Base-by-base conservation (phyloP, 2,888 invertebrate genomes). In the Eurois occulta region DNA sequence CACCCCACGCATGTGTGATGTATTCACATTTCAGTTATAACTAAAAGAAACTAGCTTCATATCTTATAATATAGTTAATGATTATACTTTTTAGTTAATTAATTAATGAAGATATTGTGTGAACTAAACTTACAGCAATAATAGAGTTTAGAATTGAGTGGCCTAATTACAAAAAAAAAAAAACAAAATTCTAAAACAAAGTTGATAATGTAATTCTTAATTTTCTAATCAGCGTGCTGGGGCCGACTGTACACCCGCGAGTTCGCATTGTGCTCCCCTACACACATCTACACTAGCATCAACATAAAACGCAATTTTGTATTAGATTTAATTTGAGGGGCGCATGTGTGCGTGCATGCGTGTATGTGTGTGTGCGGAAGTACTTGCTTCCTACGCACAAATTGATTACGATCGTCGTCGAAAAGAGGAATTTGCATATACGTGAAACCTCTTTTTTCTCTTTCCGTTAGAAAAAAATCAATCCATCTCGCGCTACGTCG, bases 251-350 rank as follows among this genome's bases (percentile, higher is more conserved):
- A 96, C 96, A 75, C 86, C 88, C 93, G 93, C 93, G 93, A 93
- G 93, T 91, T 95, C 94, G 93, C 94, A 96, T 95, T 95, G 96
- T 96, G 92, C 93, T 90, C 94, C 94, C 91, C 93, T 92, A 94
- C 95, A 94, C 96, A 95, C 96, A 95, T 95, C 92, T 91, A 92
- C 94, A 93, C 95, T 94, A 95, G 94, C 95, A 93, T 89, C 94
- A 95, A 96, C 95, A 95, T 96, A 96, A 96, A 96, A 96, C 96
- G 96, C 96, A 96, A 96, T 96, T 96, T 96, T 96, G 96, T 96
- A 96, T 96, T 96, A 96, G 96, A 96, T 96, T 96, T 96, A 96
- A 96, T 96, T 96, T 96, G 96, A 93, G 92, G 92, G 93, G 91
- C 92, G 92, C 93, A 72, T 62, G 76, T 71, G 75, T 78, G 75